Percentiles rank a stretch among this genome's conserved stretches.
These are phyloP conservation scores for Cephus spinipes DNA, from an alignment of 2,888 invertebrate genomes.

Conservation along the genomic window DNA sequence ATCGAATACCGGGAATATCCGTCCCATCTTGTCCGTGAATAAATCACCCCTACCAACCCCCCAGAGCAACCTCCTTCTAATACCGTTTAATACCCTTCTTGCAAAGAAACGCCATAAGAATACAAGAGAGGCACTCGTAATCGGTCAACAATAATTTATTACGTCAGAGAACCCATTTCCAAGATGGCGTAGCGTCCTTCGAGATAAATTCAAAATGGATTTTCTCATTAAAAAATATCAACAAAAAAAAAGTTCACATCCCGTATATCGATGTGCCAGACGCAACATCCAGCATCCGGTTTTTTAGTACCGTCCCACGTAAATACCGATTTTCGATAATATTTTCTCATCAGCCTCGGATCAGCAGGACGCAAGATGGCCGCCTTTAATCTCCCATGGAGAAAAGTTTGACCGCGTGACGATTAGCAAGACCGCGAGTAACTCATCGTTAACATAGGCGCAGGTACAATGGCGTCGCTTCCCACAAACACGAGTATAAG, in stretches of 20 bases:
- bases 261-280: neutral
- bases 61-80: neutral
- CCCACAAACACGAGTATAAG: neutral
- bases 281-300: neutral
- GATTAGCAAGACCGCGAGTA: neutral
- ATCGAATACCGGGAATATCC: neutral
- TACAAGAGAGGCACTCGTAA: neutral
- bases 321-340: neutral
- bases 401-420: neutral
- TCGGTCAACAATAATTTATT: neutral
- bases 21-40: neutral
- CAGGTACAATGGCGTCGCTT: neutral
- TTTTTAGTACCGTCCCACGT: neutral
- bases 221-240: slow-evolving; percentile 56
- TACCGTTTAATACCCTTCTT: neutral
- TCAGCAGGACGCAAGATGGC: neutral
- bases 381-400: neutral
- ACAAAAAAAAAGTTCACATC: slow-evolving; percentile 35
- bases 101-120: neutral
- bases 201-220: slow-evolving; percentile 12
- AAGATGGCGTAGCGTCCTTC: neutral
- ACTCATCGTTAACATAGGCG: neutral
- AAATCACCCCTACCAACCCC: neutral
- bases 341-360: neutral
- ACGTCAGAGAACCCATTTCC: neutral